Base-by-base conservation (phyloP, 2,888 invertebrate species). In the Cosmopolites sordidus region DNA sequence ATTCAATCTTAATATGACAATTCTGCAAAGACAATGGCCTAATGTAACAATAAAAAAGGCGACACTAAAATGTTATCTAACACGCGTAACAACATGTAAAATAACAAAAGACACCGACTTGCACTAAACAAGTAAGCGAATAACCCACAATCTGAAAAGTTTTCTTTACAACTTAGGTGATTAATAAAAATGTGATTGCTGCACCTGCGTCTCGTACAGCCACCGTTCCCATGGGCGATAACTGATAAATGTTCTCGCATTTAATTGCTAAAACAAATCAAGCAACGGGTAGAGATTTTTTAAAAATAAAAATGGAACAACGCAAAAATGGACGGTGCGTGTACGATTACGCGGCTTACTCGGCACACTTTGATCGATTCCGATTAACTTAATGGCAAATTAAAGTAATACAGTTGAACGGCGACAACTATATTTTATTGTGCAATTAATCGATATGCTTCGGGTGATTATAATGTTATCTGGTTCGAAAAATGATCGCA, bases 361-460 rank as follows among this genome's bases (percentile, higher is more conserved):
- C 43, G 48, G 39, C 48, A 48, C 39, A 48, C 40, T 48, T 48
- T 43, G 43, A 48, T 48, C 41, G 41, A 42, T 29, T 30, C 30
- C 41, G 40, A 48, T 48, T 48, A 41, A 12, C 27, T 40, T 48
- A 43, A 43, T 43, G 48, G 42, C 14, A 43, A 30, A 48, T 43
- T 48, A 48, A 48, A 43, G 15, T 42, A 43, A 42, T 42, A 33
- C 30, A 33, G 40, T 33, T 3, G 8, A 33, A 33, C 33, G 12
- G 33, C 33, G 33, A 33, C 33, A 33, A 33, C 33, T 33, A 33
- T 33, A 33, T 33, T 33, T 33, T 12, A 12, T 33, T 33, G 33
- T 11, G 33, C 33, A 12, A 33, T 33, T 33, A 12, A 33, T 33
- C 12, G 12, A 12, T 9, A 27, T 27, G 27, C 27, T n/a, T n/a